phyloP scores from a whole-genome alignment of 2,888 invertebrate genomes.

The Campoletis raptor region DNA sequence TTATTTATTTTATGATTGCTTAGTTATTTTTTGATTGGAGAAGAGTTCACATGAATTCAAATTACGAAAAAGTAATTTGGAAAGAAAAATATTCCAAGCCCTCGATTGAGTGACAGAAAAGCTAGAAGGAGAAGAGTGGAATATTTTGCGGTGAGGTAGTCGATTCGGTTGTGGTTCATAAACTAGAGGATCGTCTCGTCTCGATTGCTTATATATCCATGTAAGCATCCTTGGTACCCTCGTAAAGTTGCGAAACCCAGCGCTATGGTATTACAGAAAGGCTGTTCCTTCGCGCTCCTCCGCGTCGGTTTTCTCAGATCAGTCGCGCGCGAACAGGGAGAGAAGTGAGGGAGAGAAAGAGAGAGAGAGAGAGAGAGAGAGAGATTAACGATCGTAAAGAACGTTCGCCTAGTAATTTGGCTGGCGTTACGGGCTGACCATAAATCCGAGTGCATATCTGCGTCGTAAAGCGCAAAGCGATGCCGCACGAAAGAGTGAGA shows the following conservation, averaged over 20 bases:
- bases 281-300: constrained; percentile 53
- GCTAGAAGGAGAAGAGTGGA: not conserved
- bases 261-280: constrained; percentile 63
- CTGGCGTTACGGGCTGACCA: constrained; percentile 73
- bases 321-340: constrained; percentile 48
- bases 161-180: constrained; percentile 48
- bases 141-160: constrained; percentile 9
- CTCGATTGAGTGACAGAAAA: not conserved
- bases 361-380: not conserved
- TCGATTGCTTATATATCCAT: constrained; percentile 31
- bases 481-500: constrained; percentile 55
- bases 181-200: constrained; percentile 59
- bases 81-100: not conserved
- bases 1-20: not conserved
- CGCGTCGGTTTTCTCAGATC: constrained; percentile 22
- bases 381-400: constrained; percentile 75
- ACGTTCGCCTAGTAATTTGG: constrained; percentile 74
- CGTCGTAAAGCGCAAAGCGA: constrained; percentile 72
- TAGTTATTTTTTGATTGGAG: not conserved
- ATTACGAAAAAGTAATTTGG: not conserved
- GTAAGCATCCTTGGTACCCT: constrained; percentile 51
- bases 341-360: constrained; percentile 52
- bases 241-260: constrained; percentile 54
- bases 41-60: not conserved
- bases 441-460: constrained; percentile 73